These are phyloP conservation scores for Hemitrygon akajei DNA, from an alignment of 2,797 vertebrate species.

Conservation along the genomic window DNA sequence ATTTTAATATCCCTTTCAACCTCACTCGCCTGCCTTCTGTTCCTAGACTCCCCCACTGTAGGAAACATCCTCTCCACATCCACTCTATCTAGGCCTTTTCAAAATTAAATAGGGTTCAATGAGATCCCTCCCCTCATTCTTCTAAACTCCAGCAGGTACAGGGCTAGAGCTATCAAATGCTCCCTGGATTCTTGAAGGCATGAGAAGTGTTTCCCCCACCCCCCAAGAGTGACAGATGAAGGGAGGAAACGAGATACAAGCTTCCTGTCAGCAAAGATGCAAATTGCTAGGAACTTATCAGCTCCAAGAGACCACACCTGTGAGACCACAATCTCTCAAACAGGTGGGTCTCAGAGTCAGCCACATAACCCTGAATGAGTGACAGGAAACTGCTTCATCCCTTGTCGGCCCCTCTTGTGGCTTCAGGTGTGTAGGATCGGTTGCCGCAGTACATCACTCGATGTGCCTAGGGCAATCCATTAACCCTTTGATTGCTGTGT, in stretches of 20 bases:
- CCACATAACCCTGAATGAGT: neutral
- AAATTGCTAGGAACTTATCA: neutral
- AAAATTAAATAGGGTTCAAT: too few species aligned
- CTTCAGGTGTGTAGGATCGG: neutral
- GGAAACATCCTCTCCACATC: too few species aligned
- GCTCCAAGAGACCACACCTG: neutral
- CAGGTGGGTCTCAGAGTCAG: neutral
- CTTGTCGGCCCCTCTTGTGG: neutral
- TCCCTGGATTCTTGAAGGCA: neutral
- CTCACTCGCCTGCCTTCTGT: too few species aligned
- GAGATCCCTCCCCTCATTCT: too few species aligned
- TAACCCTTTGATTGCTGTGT: neutral
- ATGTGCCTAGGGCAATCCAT: neutral
- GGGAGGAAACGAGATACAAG: conserved; percentile 6
- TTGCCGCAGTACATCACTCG: neutral
- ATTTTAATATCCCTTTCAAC: too few species aligned
- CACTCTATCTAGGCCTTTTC: too few species aligned
- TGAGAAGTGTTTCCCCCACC: too few species aligned
- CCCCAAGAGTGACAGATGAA: neutral
- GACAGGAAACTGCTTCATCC: neutral
- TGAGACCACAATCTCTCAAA: neutral
- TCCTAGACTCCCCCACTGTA: too few species aligned
- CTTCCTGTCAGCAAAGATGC: neutral
- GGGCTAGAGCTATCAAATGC: too few species aligned
- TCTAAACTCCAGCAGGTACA: too few species aligned